phyloP scores from a whole-genome alignment of 2,113 vertebrate genomes.

The Montifringilla adamsi region DNA sequence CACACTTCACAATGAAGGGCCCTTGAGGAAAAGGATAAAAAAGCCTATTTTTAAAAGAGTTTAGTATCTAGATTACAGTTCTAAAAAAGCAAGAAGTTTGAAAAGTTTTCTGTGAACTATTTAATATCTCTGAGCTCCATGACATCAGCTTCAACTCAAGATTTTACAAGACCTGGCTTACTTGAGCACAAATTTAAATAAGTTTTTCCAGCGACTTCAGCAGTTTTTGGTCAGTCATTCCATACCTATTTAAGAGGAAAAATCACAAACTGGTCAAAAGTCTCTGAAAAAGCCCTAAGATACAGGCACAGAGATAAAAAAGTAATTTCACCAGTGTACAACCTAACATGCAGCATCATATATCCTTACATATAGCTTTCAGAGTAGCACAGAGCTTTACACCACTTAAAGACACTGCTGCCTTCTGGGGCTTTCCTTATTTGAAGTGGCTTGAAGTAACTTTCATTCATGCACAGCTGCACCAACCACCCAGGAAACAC shows the following conservation, averaged over 20 bases:
- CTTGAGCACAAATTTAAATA: not conserved
- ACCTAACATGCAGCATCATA: not conserved
- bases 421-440: not conserved
- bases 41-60: rapidly evolving
- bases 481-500: not conserved
- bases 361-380: not conserved
- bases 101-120: not conserved
- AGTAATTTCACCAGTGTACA: not conserved
- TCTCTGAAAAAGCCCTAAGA: not conserved
- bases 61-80: not conserved
- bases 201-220: not conserved
- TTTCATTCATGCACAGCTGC: not conserved
- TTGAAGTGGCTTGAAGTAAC: not conserved
- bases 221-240: not conserved
- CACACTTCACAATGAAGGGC: not conserved
- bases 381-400: not conserved
- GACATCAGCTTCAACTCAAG: not conserved
- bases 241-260: not conserved
- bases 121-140: not conserved
- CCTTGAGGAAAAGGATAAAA: not conserved
- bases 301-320: not conserved
- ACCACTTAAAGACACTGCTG: not conserved
- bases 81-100: not conserved
- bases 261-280: not conserved
- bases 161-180: not conserved